Evolutionary conservation across 2,797 vertebrate species (phyloP), one percentile per base, ranked within the genome.

Genomic region (Labroides dimidiatus): DNA sequence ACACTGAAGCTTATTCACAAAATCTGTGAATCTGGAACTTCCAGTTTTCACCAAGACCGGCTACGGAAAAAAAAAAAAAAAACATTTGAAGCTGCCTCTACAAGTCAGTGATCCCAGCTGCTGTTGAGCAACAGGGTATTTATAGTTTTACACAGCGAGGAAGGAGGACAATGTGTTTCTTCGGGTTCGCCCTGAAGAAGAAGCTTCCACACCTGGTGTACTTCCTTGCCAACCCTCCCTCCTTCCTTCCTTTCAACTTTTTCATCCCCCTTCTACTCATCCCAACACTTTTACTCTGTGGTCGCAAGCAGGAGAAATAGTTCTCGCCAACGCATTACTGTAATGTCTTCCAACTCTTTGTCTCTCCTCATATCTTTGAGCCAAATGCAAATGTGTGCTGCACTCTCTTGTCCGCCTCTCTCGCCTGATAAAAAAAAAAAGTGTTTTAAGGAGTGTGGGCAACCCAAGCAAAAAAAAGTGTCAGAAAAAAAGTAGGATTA

Each of bases 151-250:
- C 36, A 81, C 75, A 54, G 63, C 47, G 62, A 68, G 69, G 58
- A 85, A 78, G 65, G 70, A 80, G 81, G 81, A 63, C 78, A 78
- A 58, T 27, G 65, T 81, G 85, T 86, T 59, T 83, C 62, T 76
- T 57, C 64, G 60, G 68, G 70, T 87, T 69, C 69, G 61, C 73
- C 90, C 82, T 47, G 51, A 67, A 86, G 83, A 86, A 67, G 57
- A 53, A 68, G 55, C 76, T 84, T 72, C 65, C 57, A 72, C 89
- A 92, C 83, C 87, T 89, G 89, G 73, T 89, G 59, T 85, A 77
- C 64, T 73, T 86, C 82, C 77, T 33, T 60, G 67, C 59, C 50
- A 64, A 24, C 59, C 37, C 71, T 19, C 23, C 23, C 47, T 69
- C 36, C 54, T 59, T 67, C 43, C 39, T 30, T 64, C 56, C 15